phyloP scores from a whole-genome alignment of 1,140 invertebrate genomes.

The Brachionus plicatilis region DNA sequence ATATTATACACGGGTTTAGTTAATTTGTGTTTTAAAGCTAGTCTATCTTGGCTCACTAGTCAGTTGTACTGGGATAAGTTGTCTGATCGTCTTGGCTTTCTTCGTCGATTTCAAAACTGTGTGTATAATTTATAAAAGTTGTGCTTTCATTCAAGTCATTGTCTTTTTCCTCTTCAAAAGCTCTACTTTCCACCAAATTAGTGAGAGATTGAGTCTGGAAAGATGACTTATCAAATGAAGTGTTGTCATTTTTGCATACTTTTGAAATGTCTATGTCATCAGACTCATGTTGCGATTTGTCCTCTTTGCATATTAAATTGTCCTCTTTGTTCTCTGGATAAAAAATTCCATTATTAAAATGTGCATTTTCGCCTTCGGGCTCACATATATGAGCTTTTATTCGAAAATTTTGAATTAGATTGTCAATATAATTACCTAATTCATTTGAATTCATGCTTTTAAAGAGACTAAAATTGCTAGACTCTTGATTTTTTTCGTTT shows the following conservation, averaged over 20 bases:
- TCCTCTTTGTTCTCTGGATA: conserved; percentile 19
- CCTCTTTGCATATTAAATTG: not conserved
- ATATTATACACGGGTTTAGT: conserved; percentile 1
- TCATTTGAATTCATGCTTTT: conserved; percentile 30
- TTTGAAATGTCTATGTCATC: not conserved
- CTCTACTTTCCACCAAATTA: conserved; percentile 19
- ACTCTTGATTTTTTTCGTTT: conserved; percentile 5
- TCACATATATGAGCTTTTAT: conserved; percentile 10
- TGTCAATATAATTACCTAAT: conserved; percentile 30
- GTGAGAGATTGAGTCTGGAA: not conserved
- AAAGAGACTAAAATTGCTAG: conserved; percentile 29
- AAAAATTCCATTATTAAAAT: conserved; percentile 5
- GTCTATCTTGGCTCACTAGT: not conserved
- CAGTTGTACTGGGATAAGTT: conserved; percentile 24
- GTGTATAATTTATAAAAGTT: conserved; percentile 26
- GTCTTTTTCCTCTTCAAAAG: not conserved
- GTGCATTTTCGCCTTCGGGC: not conserved
- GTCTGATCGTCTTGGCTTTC: not conserved
- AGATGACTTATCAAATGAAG: not conserved
- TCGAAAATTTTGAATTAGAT: conserved; percentile 13
- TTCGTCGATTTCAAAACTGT: conserved; percentile 30
- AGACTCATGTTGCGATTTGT: not conserved
- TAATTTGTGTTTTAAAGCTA: not conserved
- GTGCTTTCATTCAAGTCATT: not conserved
- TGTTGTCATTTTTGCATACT: not conserved